phyloP scores from a whole-genome alignment of 2,797 vertebrate species.

The Sebastes hubbsi region DNA sequence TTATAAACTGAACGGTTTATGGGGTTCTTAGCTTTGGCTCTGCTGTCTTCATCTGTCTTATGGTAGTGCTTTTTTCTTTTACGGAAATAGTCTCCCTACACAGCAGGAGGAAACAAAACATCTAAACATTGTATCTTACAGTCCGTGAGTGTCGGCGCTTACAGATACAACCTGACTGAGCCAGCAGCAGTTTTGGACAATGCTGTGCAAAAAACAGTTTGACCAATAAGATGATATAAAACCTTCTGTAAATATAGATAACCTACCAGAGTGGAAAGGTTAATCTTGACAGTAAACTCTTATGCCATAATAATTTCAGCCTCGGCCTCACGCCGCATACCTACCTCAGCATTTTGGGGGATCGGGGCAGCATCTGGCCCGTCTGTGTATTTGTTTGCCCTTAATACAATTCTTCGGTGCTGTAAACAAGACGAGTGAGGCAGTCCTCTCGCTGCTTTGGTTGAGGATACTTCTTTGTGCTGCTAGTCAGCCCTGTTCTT shows the following conservation, averaged over 20 bases:
- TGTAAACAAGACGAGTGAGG: conserved; percentile 41
- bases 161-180: neutral
- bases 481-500: conserved; percentile 1
- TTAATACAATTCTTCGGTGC: conserved; percentile 37
- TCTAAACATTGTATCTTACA: conserved; percentile 9
- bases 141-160: neutral
- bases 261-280: neutral
- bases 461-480: conserved; percentile 21
- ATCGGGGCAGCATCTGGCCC: conserved; percentile 34
- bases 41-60: conserved; percentile 52
- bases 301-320: conserved; percentile 14
- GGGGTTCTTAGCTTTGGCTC: conserved; percentile 51
- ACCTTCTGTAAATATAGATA: neutral
- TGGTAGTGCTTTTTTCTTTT: neutral
- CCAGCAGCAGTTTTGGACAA: conserved; percentile 1
- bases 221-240: neutral
- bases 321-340: neutral
- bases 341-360: neutral
- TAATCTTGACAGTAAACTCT: conserved; percentile 3
- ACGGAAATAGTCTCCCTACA: conserved; percentile 5
- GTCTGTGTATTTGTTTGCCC: conserved; percentile 39
- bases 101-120: conserved; percentile 36
- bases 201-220: neutral
- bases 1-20: conserved; percentile 65
- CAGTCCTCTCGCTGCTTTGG: conserved; percentile 30